Percentiles rank a stretch among this genome's conserved stretches.
phyloP scores from a whole-genome alignment of 2,888 invertebrate species.

The Colostygia pectinataria region DNA sequence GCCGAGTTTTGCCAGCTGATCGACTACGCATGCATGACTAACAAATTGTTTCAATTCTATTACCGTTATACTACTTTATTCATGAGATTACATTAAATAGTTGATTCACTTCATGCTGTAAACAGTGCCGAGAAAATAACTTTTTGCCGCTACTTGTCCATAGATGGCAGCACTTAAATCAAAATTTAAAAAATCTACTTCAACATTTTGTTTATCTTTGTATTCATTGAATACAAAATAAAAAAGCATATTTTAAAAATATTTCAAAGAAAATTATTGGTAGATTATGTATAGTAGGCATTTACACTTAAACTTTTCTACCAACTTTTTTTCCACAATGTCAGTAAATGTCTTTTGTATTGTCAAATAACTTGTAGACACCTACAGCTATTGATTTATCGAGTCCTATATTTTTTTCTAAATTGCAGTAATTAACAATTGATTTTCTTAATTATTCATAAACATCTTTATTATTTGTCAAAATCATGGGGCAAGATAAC shows the following conservation, averaged over 20 bases:
- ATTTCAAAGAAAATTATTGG: too few species aligned
- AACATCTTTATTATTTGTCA: slow-evolving; percentile 5
- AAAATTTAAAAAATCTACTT: too few species aligned
- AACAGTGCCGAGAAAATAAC: slow-evolving; percentile 2
- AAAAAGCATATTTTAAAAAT: too few species aligned
- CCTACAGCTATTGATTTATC: not conserved
- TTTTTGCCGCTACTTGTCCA: slow-evolving; percentile 37
- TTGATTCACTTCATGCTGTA: slow-evolving; percentile 23
- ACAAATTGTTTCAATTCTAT: slow-evolving; percentile 50
- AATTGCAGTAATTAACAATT: slow-evolving; percentile 49
- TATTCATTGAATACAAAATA: too few species aligned
- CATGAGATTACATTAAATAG: slow-evolving; percentile 21
- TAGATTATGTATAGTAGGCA: too few species aligned
- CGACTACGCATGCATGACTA: slow-evolving; percentile 52
- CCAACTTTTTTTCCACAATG: not conserved
- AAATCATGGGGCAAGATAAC: slow-evolving; percentile 11
- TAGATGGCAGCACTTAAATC: slow-evolving; percentile 42
- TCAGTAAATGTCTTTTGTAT: not conserved
- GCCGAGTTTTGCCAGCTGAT: slow-evolving; percentile 77
- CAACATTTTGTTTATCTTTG: too few species aligned
- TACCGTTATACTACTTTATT: slow-evolving; percentile 44
- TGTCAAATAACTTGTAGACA: slow-evolving; percentile 7
- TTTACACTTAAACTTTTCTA: not conserved
- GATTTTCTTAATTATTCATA: slow-evolving; percentile 2
- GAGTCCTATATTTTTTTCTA: slow-evolving; percentile 46